Conservation (phyloP, 2,888 invertebrate genomes). For the Seira musarum region DNA sequence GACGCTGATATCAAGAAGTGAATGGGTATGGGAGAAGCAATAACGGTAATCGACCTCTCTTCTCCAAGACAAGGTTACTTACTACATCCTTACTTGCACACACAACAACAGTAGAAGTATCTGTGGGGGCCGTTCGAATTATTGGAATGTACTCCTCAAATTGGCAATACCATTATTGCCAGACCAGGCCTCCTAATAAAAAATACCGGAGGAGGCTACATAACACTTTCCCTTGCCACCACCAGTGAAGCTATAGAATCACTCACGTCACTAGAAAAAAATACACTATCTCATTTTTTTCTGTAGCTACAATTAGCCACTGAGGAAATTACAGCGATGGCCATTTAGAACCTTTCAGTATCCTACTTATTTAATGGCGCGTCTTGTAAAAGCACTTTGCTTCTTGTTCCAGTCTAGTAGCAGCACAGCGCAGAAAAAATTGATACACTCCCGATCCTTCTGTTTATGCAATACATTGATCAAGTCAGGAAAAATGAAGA, state of each 20-base stretch:
- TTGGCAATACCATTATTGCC: constrained; percentile 49
- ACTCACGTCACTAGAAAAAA: background rate
- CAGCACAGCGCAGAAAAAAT: no score
- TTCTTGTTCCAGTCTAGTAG: no score
- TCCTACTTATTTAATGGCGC: background rate
- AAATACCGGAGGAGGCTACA: constrained; percentile 21
- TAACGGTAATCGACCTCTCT: constrained; percentile 46
- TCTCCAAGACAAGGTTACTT: constrained; percentile 20
- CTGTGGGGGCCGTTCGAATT: background rate
- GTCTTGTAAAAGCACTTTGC: background rate
- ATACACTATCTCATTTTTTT: background rate
- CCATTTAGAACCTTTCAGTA: background rate
- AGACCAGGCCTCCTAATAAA: constrained; percentile 41
- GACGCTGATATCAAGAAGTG: constrained; percentile 17
- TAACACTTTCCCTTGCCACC: background rate
- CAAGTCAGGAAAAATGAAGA: background rate
- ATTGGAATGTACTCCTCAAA: constrained; percentile 33
- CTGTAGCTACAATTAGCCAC: background rate
- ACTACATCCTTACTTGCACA: constrained; percentile 24
- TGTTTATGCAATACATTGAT: background rate
- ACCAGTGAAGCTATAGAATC: background rate
- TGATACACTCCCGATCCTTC: no score
- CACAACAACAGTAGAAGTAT: no score
- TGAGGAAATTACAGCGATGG: background rate
- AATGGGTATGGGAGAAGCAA: constrained; percentile 26